These are phyloP conservation scores for Ernsta delagoae DNA, from an alignment of 2,888 invertebrate genomes.

Conservation along the genomic window DNA sequence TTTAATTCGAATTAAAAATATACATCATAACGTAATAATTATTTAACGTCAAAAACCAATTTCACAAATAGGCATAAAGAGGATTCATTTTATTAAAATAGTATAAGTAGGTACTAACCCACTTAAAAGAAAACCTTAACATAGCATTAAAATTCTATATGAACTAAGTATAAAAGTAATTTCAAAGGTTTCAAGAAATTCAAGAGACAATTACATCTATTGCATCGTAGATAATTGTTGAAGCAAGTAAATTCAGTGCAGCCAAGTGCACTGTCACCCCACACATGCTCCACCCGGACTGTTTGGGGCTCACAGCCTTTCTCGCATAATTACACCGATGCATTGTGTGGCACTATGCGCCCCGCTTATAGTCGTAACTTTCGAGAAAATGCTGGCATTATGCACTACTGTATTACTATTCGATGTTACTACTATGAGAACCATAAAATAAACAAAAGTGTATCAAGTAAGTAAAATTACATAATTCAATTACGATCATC, in stretches of 20 bases:
- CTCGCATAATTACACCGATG: slow-evolving; percentile 76
- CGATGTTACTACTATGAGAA: not conserved
- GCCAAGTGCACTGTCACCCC: slow-evolving; percentile 21
- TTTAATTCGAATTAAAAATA: no score
- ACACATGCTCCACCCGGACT: slow-evolving; percentile 37
- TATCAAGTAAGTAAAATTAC: no score
- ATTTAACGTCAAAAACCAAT: no score
- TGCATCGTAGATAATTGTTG: slow-evolving; percentile 1
- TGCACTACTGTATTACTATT: not conserved
- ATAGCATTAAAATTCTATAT: no score
- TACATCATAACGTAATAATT: no score
- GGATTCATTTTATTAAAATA: no score
- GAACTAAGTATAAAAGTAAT: no score
- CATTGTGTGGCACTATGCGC: slow-evolving; percentile 71
- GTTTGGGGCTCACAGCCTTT: slow-evolving; percentile 62
- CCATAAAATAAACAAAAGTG: not conserved
- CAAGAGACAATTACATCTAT: not conserved
- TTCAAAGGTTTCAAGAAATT: no score
- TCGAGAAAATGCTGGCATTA: slow-evolving; percentile 55
- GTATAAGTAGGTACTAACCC: no score
- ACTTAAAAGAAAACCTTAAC: no score
- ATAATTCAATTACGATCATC: no score
- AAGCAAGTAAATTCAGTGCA: slow-evolving; percentile 22
- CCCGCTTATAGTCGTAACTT: slow-evolving; percentile 66
- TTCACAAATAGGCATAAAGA: no score